phyloP scores from a whole-genome alignment of 2,888 invertebrate genomes.

The Biston betularia region DNA sequence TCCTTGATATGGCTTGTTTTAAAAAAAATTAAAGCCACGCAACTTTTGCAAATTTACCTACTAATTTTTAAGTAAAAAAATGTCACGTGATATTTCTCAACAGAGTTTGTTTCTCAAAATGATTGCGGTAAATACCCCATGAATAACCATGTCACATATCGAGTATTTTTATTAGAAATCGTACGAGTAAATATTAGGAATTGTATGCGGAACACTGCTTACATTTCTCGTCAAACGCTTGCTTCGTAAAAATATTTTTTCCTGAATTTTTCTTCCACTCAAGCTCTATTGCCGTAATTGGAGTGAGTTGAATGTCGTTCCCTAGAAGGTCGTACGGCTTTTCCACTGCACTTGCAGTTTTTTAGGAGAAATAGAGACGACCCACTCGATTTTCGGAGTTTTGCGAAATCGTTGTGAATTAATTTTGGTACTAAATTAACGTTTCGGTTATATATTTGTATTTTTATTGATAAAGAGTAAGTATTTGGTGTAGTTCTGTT shows the following conservation, averaged over 20 bases:
- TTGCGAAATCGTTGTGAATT: background rate
- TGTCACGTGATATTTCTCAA: too few species aligned
- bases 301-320: constrained; percentile 61
- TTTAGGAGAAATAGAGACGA: constrained; percentile 10
- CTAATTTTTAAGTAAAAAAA: too few species aligned
- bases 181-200: too few species aligned
- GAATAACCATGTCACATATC: too few species aligned
- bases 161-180: too few species aligned
- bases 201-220: constrained; percentile 1
- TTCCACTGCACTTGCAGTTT: constrained; percentile 46
- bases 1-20: too few species aligned
- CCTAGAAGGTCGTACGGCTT: constrained; percentile 58
- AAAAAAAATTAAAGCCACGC: too few species aligned
- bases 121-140: too few species aligned
- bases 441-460: background rate
- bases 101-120: too few species aligned
- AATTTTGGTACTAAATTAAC: background rate
- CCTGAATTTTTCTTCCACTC: constrained; percentile 54
- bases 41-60: too few species aligned
- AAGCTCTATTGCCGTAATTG: constrained; percentile 64
- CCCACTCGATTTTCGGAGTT: constrained; percentile 6
- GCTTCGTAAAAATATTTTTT: constrained; percentile 42
- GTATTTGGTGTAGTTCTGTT: background rate
- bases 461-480: background rate
- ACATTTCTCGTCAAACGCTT: background rate